Conservation (phyloP, 2,797 vertebrate genomes). For the Spheniscus humboldti region DNA sequence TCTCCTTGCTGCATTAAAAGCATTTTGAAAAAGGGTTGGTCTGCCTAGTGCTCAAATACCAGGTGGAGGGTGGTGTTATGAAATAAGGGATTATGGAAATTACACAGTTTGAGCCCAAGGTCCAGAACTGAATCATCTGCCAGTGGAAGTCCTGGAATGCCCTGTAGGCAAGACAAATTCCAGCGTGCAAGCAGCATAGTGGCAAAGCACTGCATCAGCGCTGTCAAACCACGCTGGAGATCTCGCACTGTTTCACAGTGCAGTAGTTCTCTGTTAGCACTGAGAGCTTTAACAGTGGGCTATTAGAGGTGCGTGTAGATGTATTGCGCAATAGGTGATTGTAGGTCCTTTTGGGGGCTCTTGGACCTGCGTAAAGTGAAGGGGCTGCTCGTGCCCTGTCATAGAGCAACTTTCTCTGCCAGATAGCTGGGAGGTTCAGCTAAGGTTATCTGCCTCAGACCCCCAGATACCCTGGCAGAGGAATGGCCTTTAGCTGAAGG, state of each 20-base stretch:
- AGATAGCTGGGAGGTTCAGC: background rate
- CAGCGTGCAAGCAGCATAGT: background rate
- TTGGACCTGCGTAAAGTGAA: background rate
- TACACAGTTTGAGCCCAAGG: background rate
- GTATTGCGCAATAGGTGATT: background rate
- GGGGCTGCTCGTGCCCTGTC: accelerated
- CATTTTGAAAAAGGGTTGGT: background rate
- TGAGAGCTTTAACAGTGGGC: background rate
- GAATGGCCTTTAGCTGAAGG: background rate
- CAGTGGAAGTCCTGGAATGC: background rate
- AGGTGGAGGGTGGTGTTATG: background rate
- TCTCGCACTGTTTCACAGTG: background rate
- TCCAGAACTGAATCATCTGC: background rate
- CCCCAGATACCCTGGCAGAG: background rate
- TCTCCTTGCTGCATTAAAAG: background rate
- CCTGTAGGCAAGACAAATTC: background rate
- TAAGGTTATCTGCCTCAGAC: background rate
- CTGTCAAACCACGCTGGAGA: accelerated
- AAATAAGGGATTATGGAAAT: background rate
- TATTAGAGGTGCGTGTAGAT: accelerated
- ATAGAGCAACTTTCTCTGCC: background rate
- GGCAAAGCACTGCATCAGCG: background rate
- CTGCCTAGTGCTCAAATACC: background rate
- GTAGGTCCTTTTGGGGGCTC: background rate
- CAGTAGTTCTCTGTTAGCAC: accelerated